Evolutionary conservation across 2,797 vertebrate genomes (phyloP).

Genomic region (Heterohyrax brucei): DNA sequence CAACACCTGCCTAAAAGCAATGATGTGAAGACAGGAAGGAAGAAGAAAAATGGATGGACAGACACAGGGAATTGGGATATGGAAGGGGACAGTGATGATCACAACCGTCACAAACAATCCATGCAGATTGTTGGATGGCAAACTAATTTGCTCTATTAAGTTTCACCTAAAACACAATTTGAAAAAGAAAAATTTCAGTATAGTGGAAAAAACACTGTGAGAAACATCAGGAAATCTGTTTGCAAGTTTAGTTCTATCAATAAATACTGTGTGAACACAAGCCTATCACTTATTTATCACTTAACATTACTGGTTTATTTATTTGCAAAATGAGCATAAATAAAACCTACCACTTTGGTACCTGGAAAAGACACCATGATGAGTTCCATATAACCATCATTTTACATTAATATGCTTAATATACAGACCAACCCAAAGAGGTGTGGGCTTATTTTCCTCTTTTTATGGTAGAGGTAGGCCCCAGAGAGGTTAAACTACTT

Average conservation of each 20-base stretch:
- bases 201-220: neutral
- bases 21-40: no score
- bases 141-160: no score
- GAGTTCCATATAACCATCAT: neutral
- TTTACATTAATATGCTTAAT: neutral
- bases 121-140: no score
- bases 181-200: neutral
- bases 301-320: neutral
- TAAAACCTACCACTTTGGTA: neutral
- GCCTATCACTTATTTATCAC: neutral
- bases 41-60: no score
- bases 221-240: neutral
- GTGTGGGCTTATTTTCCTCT: neutral
- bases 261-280: neutral
- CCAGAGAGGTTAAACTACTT: slow-evolving; percentile 6
- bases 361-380: neutral
- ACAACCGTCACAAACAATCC: no score
- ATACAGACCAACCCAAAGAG: neutral
- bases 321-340: neutral
- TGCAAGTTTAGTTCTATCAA: neutral
- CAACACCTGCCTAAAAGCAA: no score
- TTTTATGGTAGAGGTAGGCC: neutral
- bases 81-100: no score
- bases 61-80: no score
- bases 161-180: no score